Base-by-base conservation (phyloP, 2,888 invertebrate species). In the Osedax frankpressi region DNA sequence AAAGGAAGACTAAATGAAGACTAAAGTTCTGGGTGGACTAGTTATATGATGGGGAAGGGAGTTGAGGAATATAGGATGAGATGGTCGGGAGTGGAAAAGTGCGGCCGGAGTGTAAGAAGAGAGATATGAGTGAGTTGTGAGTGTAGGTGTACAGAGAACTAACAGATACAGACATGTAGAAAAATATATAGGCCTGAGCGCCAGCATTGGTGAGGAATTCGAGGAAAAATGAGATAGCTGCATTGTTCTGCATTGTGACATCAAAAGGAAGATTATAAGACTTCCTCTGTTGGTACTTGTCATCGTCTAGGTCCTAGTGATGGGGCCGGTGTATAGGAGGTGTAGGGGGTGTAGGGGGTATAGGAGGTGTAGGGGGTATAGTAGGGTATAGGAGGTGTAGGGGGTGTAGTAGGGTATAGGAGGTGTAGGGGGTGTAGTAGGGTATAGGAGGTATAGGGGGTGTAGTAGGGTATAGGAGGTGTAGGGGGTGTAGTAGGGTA, bases 121-220 rank as follows among this genome's bases (percentile, higher is more conserved):
- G 27, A 28, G 29, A 11, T 67, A 65, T 28, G 28, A n/a, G n/a
- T n/a, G n/a, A n/a, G n/a, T n/a, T n/a, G n/a, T n/a, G n/a, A n/a
- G n/a, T n/a, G n/a, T n/a, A n/a, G n/a, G n/a, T n/a, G n/a, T n/a
- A n/a, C n/a, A n/a, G n/a, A n/a, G n/a, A 6, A 74, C 79, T 78
- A 78, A 88, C 89, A 89, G 90, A 90, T 70, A 91, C 89, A 80
- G 91, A 91, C 71, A 92, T 85, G 81, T 91, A 91, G 82, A 91
- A 90, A 82, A 89, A 91, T 77, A 92, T 86, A 82, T 90, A 90
- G 76, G 88, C 86, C 80, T 91, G 90, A 59, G 89, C 89, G 73
- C 88, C 89, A 73, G 89, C 88, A 76, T 87, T 87, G 6, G 89
- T 88, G 86, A 91, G 89, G 80, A 89, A 91, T 82, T 92, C 87